A percentile compares a stretch with the other conserved stretches of the same genome.
Conservation (phyloP, 1,140 invertebrate species). For the Drosophila nikananu region DNA sequence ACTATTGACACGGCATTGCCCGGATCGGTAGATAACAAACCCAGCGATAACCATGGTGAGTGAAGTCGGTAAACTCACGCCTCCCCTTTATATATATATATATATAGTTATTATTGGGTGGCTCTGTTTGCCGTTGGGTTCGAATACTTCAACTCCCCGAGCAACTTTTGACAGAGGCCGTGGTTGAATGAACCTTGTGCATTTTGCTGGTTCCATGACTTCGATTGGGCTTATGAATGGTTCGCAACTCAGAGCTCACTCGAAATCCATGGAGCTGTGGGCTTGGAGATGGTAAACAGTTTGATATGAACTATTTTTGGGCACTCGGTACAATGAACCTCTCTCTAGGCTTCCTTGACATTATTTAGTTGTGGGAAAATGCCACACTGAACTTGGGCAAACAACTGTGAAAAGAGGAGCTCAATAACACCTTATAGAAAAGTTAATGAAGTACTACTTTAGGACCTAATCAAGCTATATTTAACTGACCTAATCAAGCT, state of each 20-base stretch:
- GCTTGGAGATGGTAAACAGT: conserved; percentile 34
- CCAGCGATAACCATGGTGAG: conserved; percentile 73
- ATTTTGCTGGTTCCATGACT: conserved; percentile 49
- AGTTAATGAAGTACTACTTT: background rate
- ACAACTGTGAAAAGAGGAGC: background rate
- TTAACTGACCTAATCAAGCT: conserved; percentile 11
- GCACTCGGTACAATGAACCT: conserved; percentile 27
- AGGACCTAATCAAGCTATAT: background rate
- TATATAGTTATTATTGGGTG: conserved; percentile 66
- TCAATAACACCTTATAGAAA: background rate
- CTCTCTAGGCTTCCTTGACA: conserved; percentile 30
- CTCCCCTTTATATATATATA: conserved; percentile 13
- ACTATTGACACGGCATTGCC: conserved; percentile 67
- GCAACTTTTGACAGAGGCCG: conserved; percentile 58
- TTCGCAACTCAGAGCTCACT: conserved; percentile 23
- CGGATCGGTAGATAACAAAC: conserved; percentile 71
- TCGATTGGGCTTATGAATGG: conserved; percentile 47
- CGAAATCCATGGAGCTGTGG: conserved; percentile 2
- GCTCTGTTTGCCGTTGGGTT: conserved; percentile 34
- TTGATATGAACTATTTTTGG: conserved; percentile 42
- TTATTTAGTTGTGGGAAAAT: conserved; percentile 29
- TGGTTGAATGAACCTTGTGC: conserved; percentile 74
- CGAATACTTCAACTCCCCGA: conserved; percentile 47
- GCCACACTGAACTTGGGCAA: conserved; percentile 20
- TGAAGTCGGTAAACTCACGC: conserved; percentile 39